A percentile compares a stretch with the other conserved stretches of the same genome.
Evolutionary conservation across 2,888 invertebrate genomes (phyloP).

Genomic region (Drosophila nigricruria): DNA sequence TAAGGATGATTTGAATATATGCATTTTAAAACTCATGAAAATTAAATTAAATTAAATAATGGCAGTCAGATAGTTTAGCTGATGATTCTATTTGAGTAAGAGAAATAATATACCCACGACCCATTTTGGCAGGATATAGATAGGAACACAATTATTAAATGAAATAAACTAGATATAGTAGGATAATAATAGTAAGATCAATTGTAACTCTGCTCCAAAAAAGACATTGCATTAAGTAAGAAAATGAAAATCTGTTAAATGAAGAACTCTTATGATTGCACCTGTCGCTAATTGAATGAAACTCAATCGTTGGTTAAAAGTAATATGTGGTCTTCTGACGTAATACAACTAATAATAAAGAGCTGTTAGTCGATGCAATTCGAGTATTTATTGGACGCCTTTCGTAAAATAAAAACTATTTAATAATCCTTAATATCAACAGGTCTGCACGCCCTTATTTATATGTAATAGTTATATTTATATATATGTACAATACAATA

Average conservation of each 20-base stretch:
- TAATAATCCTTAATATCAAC: conserved; percentile 37
- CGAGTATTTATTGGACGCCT: conserved; percentile 12
- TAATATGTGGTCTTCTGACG: neutral
- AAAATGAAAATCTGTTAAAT: neutral
- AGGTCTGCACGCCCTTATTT: neutral
- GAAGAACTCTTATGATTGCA: neutral
- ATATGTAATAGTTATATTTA: conserved; percentile 1
- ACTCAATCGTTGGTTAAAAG: neutral
- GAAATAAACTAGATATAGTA: neutral
- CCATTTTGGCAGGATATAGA: neutral
- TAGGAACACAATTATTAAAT: conserved; percentile 3
- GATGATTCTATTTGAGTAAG: neutral
- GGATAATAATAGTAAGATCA: neutral
- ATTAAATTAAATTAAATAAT: neutral
- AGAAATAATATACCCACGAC: neutral
- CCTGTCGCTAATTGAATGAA: neutral
- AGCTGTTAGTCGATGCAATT: neutral
- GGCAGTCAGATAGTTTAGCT: neutral
- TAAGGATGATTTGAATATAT: neutral
- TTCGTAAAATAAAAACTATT: conserved; percentile 54
- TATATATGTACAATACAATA: conserved; percentile 8
- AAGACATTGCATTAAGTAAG: neutral
- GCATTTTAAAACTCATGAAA: neutral
- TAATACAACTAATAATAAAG: neutral
- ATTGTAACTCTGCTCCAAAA: neutral